Conservation (phyloP, 2,113 vertebrate species). For the Myrmecophaga tridactyla region DNA sequence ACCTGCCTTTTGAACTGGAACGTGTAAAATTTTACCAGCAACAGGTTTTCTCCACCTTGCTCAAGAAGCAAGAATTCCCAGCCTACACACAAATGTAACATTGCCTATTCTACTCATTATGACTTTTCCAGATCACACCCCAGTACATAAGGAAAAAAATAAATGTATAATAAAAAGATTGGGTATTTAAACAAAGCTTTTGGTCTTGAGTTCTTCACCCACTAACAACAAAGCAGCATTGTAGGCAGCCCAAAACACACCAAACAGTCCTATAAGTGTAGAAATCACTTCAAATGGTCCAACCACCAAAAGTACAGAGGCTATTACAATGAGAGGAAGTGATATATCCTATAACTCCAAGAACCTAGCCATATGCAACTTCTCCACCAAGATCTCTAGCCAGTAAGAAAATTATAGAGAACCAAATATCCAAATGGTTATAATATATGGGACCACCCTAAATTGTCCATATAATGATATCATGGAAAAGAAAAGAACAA, state of each 20-base stretch:
- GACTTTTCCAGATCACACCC: slow-evolving; percentile 88
- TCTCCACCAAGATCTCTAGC: no score
- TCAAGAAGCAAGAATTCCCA: slow-evolving; percentile 73
- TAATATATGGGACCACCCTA: no score
- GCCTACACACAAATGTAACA: slow-evolving; percentile 76
- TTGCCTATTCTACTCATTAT: slow-evolving; percentile 74
- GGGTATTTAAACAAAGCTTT: slow-evolving; percentile 99
- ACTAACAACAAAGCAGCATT: slow-evolving; percentile 98
- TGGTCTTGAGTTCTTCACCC: slow-evolving; percentile 99
- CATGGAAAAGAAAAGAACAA: slow-evolving; percentile 99
- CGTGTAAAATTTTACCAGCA: slow-evolving; percentile 76
- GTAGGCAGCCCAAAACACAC: slow-evolving; percentile 99
- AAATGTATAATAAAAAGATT: slow-evolving; percentile 99
- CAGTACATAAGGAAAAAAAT: slow-evolving; percentile 99
- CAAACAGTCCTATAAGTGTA: slow-evolving; percentile 95
- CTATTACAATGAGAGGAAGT: slow-evolving; percentile 97
- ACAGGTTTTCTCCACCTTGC: slow-evolving; percentile 64
- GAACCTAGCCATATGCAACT: slow-evolving; percentile 98
- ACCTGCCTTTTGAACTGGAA: slow-evolving; percentile 75
- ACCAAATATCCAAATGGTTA: no score
- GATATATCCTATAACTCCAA: slow-evolving; percentile 98
- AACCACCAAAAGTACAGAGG: slow-evolving; percentile 93
- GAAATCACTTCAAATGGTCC: slow-evolving; percentile 94
- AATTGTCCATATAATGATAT: slow-evolving; percentile 99
- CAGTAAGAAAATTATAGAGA: no score